Percentiles rank a stretch among this genome's conserved stretches.
Conservation (phyloP, 2,113 vertebrate genomes). For the Chaetodon trifascialis region DNA sequence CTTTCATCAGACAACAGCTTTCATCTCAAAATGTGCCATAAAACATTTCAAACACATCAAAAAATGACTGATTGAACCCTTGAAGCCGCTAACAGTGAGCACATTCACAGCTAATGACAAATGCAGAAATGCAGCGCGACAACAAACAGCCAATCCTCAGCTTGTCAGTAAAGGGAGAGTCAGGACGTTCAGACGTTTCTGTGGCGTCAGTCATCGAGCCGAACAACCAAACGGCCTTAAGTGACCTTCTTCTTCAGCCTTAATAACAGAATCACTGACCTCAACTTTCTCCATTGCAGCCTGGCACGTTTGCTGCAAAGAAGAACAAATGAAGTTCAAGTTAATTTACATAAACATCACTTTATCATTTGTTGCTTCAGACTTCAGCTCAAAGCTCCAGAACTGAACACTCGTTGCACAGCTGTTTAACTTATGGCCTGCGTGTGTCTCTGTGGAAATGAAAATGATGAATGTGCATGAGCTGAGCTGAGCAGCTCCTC, state of each 20-base stretch:
- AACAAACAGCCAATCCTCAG: not conserved
- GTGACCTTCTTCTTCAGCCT: not conserved
- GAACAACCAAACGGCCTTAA: not conserved
- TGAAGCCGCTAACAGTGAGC: not conserved
- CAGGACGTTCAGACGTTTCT: no score
- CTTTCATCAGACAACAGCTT: not conserved
- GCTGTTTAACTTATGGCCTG: not conserved
- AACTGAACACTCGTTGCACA: not conserved
- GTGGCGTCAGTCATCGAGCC: not conserved
- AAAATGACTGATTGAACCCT: no score
- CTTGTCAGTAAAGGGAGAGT: not conserved
- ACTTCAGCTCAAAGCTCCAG: not conserved
- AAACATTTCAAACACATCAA: not conserved
- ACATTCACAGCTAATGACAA: not conserved
- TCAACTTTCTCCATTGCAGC: slow-evolving; percentile 61
- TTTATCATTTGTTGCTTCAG: not conserved
- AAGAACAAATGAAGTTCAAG: not conserved
- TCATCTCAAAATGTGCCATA: not conserved
- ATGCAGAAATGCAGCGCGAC: not conserved
- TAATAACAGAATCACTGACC: slow-evolving; percentile 50
- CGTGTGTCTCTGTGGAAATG: not conserved
- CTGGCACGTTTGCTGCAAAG: slow-evolving; percentile 64
- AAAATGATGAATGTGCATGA: not conserved
- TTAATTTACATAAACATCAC: not conserved
- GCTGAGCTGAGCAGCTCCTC: not conserved